Conservation (phyloP, 2,888 invertebrate species). For the Drosophila mimica region DNA sequence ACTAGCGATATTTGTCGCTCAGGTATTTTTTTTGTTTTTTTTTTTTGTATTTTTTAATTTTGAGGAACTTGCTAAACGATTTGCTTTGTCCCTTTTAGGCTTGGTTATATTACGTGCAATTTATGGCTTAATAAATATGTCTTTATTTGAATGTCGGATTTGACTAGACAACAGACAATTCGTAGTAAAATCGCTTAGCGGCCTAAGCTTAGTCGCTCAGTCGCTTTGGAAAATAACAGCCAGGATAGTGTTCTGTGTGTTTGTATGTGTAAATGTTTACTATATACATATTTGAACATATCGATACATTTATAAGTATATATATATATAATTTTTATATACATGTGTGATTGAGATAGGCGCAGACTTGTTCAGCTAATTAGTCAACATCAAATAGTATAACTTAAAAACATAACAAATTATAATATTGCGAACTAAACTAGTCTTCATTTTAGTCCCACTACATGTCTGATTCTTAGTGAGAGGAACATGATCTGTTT, state of each 20-base stretch:
- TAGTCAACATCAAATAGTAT: neutral
- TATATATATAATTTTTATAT: neutral
- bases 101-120: neutral
- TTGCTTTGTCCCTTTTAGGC: neutral
- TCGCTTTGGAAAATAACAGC: constrained; percentile 5
- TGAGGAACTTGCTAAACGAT: neutral
- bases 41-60: neutral
- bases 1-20: neutral
- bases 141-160: constrained; percentile 1
- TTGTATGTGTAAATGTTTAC: neutral
- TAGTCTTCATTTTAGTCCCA: neutral
- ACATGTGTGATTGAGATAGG: neutral
- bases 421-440: neutral
- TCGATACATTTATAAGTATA: neutral
- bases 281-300: constrained; percentile 1
- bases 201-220: neutral
- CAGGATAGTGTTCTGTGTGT: constrained; percentile 3
- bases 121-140: neutral
- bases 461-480: constrained; percentile 11
- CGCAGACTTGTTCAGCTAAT: neutral
- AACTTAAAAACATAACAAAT: neutral
- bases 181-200: neutral
- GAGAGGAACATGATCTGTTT: constrained; percentile 48
- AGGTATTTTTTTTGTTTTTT: neutral
- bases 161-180: constrained; percentile 10